Conservation (phyloP, 2,888 invertebrate genomes). For the Crepidodera aurea region DNA sequence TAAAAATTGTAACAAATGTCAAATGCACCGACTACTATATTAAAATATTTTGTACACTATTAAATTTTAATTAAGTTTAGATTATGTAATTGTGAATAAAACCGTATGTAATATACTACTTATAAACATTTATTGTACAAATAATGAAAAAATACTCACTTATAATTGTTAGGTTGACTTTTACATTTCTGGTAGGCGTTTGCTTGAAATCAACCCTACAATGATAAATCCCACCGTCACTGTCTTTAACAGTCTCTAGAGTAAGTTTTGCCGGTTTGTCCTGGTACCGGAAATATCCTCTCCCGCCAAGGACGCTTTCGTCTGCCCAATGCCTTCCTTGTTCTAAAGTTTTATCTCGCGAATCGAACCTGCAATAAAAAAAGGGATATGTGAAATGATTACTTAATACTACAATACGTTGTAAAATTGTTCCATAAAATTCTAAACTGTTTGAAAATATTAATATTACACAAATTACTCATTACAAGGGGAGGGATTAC, state of each 20-base stretch:
- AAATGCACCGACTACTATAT: too few species aligned
- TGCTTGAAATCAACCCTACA: constrained; percentile 91
- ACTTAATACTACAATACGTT: too few species aligned
- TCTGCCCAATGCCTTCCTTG: constrained; percentile 87
- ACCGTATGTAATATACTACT: too few species aligned
- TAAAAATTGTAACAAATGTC: too few species aligned
- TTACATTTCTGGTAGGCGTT: constrained; percentile 86
- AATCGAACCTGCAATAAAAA: constrained; percentile 70
- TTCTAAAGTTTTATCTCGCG: constrained; percentile 74
- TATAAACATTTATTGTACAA: too few species aligned
- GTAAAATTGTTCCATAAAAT: too few species aligned
- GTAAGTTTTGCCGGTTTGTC: constrained; percentile 79
- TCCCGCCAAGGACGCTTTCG: constrained; percentile 73
- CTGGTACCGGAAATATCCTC: constrained; percentile 79
- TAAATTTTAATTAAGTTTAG: too few species aligned
- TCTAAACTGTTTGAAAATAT: too few species aligned
- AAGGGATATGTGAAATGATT: background rate
- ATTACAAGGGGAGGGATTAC: too few species aligned
- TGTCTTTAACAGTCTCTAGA: constrained; percentile 75
- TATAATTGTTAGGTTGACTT: constrained; percentile 88
- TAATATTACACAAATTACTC: too few species aligned
- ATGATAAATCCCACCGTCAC: constrained; percentile 83
- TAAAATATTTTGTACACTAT: too few species aligned
- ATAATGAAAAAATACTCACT: constrained; percentile 83
- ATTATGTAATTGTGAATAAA: too few species aligned